A percentile compares a stretch with the other conserved stretches of the same genome.
Evolutionary conservation across 1,140 invertebrate species (phyloP).

Genomic region (Capitella teleta): DNA sequence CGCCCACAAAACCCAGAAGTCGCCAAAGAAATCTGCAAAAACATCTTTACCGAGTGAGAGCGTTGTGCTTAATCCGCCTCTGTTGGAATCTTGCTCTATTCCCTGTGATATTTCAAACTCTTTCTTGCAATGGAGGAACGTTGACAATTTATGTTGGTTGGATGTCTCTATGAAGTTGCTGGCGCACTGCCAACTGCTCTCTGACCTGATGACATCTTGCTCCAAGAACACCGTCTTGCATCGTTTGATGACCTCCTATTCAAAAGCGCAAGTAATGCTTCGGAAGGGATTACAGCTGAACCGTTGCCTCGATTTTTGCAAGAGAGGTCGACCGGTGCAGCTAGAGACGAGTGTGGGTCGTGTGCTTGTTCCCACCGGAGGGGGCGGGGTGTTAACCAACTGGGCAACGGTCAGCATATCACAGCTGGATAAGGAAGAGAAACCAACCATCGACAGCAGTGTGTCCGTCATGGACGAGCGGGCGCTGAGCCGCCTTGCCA

Average conservation of each 20-base stretch:
- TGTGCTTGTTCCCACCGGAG: slow-evolving; percentile 2
- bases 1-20: no score
- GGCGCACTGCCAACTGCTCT: slow-evolving; percentile 23
- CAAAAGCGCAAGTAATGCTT: no score
- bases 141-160: slow-evolving; percentile 36
- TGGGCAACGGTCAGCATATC: background rate
- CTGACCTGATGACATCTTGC: background rate
- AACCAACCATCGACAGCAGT: background rate
- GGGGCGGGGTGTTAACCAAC: background rate
- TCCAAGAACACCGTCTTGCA: background rate
- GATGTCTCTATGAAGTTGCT: slow-evolving; percentile 32
- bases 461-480: background rate
- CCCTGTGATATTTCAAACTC: no score
- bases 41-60: no score
- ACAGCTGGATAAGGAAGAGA: background rate
- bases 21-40: no score
- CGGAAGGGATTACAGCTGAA: no score
- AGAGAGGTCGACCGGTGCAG: background rate
- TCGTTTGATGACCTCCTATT: background rate
- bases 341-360: slow-evolving; percentile 6
- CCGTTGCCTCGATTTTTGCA: background rate
- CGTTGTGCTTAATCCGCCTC: no score
- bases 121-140: slow-evolving; percentile 33
- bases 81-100: no score
- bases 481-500: background rate